Evolutionary conservation across 2,888 invertebrate species (phyloP).

Genomic region (Macrosoma leucophasiata): DNA sequence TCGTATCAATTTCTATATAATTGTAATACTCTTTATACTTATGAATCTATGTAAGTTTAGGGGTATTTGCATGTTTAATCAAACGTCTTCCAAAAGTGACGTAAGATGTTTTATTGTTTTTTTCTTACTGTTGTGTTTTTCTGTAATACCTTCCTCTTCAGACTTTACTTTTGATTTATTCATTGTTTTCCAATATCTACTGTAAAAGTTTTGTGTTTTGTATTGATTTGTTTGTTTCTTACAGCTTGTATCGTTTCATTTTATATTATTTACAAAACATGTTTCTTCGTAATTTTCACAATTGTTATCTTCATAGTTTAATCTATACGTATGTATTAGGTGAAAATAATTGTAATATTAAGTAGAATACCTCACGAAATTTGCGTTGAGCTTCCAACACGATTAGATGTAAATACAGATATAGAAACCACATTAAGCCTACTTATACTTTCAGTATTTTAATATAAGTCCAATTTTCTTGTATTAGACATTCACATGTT

Average conservation of each 20-base stretch:
- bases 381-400: conserved; percentile 77
- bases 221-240: conserved; percentile 17
- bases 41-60: conserved; percentile 60
- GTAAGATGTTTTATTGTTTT: conserved; percentile 39
- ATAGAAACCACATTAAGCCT: no score
- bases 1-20: conserved; percentile 36
- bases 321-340: conserved; percentile 4
- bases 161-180: conserved; percentile 7
- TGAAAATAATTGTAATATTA: conserved; percentile 34
- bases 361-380: conserved; percentile 66
- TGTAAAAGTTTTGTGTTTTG: conserved; percentile 12
- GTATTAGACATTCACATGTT: no score
- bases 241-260: conserved; percentile 3
- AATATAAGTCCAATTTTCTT: no score
- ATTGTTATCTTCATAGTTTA: conserved; percentile 23
- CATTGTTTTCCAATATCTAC: conserved; percentile 7
- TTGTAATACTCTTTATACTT: conserved; percentile 40
- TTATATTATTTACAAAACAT: conserved; percentile 16
- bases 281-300: conserved; percentile 10
- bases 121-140: conserved; percentile 11
- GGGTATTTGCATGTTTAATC: conserved; percentile 66
- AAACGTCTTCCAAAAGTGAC: conserved; percentile 74
- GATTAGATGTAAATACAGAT: conserved; percentile 74
- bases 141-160: conserved; percentile 9
- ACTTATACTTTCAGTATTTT: conserved; percentile 24